Percentiles rank a stretch among this genome's conserved stretches.
Conservation (phyloP, 2,888 invertebrate genomes). For the Masnerella sp. region DNA sequence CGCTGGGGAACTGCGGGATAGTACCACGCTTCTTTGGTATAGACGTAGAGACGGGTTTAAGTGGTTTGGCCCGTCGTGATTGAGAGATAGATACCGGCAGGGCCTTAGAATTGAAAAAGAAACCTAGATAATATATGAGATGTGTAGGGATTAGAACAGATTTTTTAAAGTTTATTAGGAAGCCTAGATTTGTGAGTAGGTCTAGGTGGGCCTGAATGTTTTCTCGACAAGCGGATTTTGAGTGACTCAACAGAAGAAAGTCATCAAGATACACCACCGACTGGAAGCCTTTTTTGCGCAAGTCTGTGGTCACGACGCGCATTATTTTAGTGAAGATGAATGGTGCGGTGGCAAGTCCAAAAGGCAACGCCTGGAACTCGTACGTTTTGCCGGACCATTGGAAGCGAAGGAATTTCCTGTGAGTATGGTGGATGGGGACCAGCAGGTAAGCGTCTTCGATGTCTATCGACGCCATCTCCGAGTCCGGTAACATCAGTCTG, state of each 20-base stretch:
- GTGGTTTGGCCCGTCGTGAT: too few relatives aligned
- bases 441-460: not conserved
- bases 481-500: not conserved
- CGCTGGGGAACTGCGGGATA: too few relatives aligned
- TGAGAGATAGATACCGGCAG: too few relatives aligned
- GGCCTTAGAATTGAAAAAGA: constrained; percentile 32
- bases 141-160: constrained; percentile 1
- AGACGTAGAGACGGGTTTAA: too few relatives aligned
- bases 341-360: not conserved
- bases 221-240: not conserved
- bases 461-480: not conserved
- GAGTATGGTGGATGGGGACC: not conserved
- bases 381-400: not conserved
- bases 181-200: constrained; percentile 1
- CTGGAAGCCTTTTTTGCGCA: not conserved
- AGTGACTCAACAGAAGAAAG: not conserved
- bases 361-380: constrained; percentile 1
- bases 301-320: not conserved
- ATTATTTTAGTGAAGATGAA: constrained; percentile 1
- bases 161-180: constrained; percentile 15
- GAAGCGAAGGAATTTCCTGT: not conserved
- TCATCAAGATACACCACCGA: constrained; percentile 27
- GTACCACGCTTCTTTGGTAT: too few relatives aligned
- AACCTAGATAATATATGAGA: constrained; percentile 11
- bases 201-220: constrained; percentile 2